A percentile compares a stretch with the other conserved stretches of the same genome.
phyloP scores from a whole-genome alignment of 2,888 invertebrate genomes.

The Anarsia innoxiella region DNA sequence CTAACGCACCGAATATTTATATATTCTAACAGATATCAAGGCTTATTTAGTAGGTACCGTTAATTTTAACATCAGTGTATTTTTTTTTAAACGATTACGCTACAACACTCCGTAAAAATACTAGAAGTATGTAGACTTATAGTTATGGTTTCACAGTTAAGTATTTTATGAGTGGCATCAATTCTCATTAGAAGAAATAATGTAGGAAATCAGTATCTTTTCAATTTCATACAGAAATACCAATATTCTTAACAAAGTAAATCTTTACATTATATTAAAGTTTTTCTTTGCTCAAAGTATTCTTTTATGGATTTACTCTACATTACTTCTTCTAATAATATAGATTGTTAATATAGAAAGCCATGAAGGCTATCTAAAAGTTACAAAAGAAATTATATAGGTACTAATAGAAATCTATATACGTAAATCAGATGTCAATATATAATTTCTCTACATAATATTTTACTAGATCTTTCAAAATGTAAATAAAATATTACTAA shows the following conservation, averaged over 20 bases:
- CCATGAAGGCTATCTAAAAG: constrained; percentile 11
- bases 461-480: constrained; percentile 14
- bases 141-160: background rate
- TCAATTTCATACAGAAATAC: no score
- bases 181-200: no score
- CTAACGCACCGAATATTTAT: constrained; percentile 47
- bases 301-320: no score
- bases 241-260: no score
- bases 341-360: no score
- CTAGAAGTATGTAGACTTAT: background rate
- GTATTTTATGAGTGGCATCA: no score
- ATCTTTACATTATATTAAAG: no score
- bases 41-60: constrained; percentile 63
- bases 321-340: no score
- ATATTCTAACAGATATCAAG: constrained; percentile 49
- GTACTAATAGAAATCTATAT: background rate
- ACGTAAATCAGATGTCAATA: constrained; percentile 3
- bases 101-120: constrained; percentile 6
- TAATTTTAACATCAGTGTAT: constrained; percentile 19
- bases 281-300: no score
- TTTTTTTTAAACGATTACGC: no score
- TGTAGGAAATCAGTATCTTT: no score
- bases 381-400: constrained; percentile 3
- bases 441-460: constrained; percentile 10
- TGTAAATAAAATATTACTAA: constrained; percentile 14